Evolutionary conservation across 2,797 vertebrate species (phyloP), one percentile per base, ranked within the genome.

Genomic region (Falco cherrug): DNA sequence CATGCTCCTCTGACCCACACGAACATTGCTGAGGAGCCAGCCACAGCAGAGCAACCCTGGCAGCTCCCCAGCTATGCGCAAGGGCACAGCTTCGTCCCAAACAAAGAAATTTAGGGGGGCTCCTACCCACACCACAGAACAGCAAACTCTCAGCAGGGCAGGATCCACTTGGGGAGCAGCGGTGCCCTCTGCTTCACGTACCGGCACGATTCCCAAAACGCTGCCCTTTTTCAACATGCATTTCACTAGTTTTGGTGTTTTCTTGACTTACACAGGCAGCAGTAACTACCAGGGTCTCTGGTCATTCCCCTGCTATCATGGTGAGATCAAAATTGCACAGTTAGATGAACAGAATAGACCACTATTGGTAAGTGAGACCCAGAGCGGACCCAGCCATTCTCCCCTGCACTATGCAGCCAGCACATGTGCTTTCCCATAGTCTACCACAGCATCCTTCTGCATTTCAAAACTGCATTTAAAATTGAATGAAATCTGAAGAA

Each of bases 341-440:
- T 50, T 31, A 94, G 53, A 67, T 75, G 59, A 77, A 89, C 35
- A 61, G 50, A 93, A 94, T 0, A 75, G 61, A 82, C 4, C 8
- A 39, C 17, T 50, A 15, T 7, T 9, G 22, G 47, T 74, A 82
- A 74, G n/a, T 2, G 33, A 88, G 64, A 73, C 20, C 7, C 7
- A 16, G 29, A 64, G 43, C 1, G 9, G 31, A 77, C 10, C 14
- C n/a, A 47, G 21, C 10, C 29, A 71, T 19, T 15, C 41, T 57
- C 6, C 56, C 11, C 50, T 21, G 37, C 0, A 2, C 63, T 20
- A 11, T 39, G 67, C n/a, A 84, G 39, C 4, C 39, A 75, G 56
- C 39, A 39, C 0, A 0, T 1, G 1, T 2, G 3, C 7, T 16
- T 76, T 54, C 12, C 61, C 13, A n/a, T 3, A 35, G 47, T 24